Conservation (phyloP, 1,140 invertebrate species). For the Lepidurus packardi region DNA sequence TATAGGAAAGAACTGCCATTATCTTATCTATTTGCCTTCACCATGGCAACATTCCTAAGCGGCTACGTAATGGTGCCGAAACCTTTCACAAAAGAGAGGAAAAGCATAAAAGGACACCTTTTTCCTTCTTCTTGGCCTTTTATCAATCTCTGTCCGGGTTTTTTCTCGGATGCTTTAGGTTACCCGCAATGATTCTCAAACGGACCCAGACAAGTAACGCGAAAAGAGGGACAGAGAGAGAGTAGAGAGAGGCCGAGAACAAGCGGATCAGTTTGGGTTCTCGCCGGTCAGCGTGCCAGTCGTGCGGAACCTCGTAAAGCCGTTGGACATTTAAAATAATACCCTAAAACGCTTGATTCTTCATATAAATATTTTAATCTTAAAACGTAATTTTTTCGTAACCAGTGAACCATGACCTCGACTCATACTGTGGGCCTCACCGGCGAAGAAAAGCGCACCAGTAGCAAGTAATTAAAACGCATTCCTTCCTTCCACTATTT, state of each 20-base stretch:
- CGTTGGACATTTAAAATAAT: background rate
- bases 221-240: background rate
- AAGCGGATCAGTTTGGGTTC: constrained; percentile 2
- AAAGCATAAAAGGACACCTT: background rate
- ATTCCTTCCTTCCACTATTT: background rate
- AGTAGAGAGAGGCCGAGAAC: background rate
- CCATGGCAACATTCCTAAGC: constrained; percentile 5
- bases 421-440: background rate
- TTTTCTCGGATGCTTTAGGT: background rate
- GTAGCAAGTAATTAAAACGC: constrained; percentile 6
- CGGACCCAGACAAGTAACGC: background rate
- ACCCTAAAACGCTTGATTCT: background rate
- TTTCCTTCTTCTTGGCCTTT: background rate
- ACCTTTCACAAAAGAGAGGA: background rate
- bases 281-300: constrained; percentile 7
- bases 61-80: background rate
- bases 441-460: constrained; percentile 13
- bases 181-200: too few relatives aligned
- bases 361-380: too few relatives aligned
- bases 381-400: background rate
- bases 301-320: constrained; percentile 6
- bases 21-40: background rate
- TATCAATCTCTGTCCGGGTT: background rate
- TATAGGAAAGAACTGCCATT: background rate
- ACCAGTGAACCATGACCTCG: constrained; percentile 3